phyloP scores from a whole-genome alignment of 2,888 invertebrate species.

The Acanthosepion esculentum region DNA sequence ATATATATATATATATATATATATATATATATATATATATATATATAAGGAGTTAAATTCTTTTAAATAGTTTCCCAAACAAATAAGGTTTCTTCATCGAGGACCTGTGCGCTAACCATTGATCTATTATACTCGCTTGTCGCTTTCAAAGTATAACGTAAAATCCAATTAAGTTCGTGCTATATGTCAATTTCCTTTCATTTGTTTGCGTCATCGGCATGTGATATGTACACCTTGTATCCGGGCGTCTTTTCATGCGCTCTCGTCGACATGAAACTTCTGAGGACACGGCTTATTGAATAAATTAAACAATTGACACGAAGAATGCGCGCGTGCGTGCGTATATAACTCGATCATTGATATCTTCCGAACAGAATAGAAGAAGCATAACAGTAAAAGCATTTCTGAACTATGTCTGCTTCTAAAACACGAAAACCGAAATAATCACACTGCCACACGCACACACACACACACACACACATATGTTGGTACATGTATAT shows the following conservation, averaged over 20 bases:
- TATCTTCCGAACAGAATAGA: background rate
- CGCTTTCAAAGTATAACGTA: no score
- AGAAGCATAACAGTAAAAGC: background rate
- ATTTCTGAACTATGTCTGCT: background rate
- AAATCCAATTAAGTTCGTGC: no score
- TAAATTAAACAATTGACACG: background rate
- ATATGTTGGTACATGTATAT: background rate
- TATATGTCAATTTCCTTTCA: background rate
- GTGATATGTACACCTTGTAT: background rate
- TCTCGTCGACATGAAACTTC: background rate
- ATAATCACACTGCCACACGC: background rate
- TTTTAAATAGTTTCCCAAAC: no score
- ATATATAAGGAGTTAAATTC: no score
- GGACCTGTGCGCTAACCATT: no score
- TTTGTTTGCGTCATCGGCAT: background rate
- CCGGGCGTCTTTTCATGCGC: background rate
- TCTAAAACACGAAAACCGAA: background rate
- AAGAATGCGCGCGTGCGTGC: background rate
- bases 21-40: no score
- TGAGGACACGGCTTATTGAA: background rate
- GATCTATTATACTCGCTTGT: no score
- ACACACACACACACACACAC: background rate
- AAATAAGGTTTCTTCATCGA: no score
- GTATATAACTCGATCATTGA: background rate
- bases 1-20: no score